Evolutionary conservation across 1,140 invertebrate genomes (phyloP), one percentile per base, ranked within the genome.

Genomic region (Brachionus koreanus): DNA sequence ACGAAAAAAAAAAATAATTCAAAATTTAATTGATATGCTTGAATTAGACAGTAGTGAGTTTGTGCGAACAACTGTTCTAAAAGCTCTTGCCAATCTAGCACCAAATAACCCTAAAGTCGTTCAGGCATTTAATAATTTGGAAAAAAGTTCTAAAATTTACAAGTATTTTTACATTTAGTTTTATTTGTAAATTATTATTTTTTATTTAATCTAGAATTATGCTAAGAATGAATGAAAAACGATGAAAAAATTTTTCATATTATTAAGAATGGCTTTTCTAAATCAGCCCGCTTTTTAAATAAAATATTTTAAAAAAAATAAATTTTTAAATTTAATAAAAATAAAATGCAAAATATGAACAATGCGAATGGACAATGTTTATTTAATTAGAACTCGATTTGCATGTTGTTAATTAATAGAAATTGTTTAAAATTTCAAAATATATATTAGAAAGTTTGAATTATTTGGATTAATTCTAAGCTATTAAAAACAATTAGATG

Each of bases 31-130:
- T 37, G 87, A 88, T 76, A 87, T 88, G 87, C 39, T 88, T 37
- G 87, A 88, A 72, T 82, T 88, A 33, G 87, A 88, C 79, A 83
- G 86, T 23, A 87, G 87, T 86, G 87, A 87, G 76, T 87, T 86
- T 84, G 87, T 88, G 25, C 77, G 87, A 39, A 82, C 87, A 0
- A 86, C 86, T 86, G 87, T 88, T 10, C 16, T 79, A 37, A 79
- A 79, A 43, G 49, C 76, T 16, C 39, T 79, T 19, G 19, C 6
- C 7, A 79, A n/a, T 65, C 9, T 79, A 29, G 49, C 76, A 1
- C 76, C 76, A 12, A 35, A 61, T 16, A 65, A 79, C 43, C 46
- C 49, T 2, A 61, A 79, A 37, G 76, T 79, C 12, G 12, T 57
- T 16, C 49, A 79, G 5, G 76, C 76, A n/a, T 79, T 79, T 43